Conservation (phyloP, 2,797 vertebrate genomes). For the Psittacula echo region DNA sequence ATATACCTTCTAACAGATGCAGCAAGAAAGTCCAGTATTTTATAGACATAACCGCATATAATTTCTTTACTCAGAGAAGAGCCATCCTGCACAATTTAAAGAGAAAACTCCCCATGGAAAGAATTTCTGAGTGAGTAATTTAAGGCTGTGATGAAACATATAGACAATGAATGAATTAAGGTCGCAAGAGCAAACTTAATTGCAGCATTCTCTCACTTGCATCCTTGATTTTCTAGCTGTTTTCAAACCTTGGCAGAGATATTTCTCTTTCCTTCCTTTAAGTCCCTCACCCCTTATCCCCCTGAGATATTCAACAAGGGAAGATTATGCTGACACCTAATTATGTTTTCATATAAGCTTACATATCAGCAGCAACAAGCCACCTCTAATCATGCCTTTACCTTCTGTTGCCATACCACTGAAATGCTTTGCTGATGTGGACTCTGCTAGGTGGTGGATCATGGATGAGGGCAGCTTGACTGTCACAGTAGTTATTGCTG, state of each 20-base stretch:
- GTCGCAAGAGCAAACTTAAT: background rate
- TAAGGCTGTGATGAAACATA: background rate
- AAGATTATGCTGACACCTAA: background rate
- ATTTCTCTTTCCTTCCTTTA: background rate
- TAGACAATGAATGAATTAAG: background rate
- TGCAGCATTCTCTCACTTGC: background rate
- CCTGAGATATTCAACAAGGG: background rate
- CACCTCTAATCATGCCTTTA: accelerated
- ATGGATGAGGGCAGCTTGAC: background rate
- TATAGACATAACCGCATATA: background rate
- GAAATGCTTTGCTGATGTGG: background rate
- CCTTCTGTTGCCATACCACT: background rate
- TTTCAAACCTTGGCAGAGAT: background rate
- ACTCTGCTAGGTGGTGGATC: background rate
- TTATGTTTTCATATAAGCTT: background rate
- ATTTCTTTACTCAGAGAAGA: background rate
- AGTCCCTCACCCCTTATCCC: background rate
- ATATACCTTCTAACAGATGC: background rate
- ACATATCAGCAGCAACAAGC: background rate
- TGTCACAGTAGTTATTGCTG: background rate
- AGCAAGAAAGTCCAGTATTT: background rate
- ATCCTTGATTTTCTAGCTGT: background rate
- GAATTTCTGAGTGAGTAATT: background rate
- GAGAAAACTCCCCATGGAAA: background rate
- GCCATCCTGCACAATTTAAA: background rate